phyloP scores from a whole-genome alignment of 2,113 vertebrate genomes.

The Desmodus rotundus region DNA sequence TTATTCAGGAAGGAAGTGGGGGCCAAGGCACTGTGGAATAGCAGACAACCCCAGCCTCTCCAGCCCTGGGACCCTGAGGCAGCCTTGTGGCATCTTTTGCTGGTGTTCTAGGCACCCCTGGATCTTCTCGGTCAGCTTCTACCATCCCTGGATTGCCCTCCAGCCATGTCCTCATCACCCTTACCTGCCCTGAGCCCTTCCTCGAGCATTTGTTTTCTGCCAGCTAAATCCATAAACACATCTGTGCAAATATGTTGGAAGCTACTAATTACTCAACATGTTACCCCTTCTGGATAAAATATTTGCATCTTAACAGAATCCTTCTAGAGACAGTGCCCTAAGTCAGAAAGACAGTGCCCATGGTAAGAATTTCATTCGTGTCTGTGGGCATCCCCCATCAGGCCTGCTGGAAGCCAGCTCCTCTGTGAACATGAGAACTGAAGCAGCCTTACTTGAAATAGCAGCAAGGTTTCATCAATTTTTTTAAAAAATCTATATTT shows the following conservation, averaged over 20 bases:
- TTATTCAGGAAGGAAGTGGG: background rate
- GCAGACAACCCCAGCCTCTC: background rate
- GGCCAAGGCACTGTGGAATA: too few species aligned
- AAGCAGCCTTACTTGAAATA: conserved; percentile 44
- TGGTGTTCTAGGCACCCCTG: background rate
- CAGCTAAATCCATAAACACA: background rate
- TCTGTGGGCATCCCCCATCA: background rate
- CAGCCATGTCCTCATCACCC: background rate
- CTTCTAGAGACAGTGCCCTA: background rate
- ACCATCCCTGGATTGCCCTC: background rate
- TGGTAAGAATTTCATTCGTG: background rate
- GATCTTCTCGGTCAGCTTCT: background rate
- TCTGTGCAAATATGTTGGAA: background rate
- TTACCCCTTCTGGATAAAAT: conserved; percentile 11
- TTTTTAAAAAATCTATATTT: conserved; percentile 63
- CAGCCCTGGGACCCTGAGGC: too few species aligned
- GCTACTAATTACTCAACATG: background rate
- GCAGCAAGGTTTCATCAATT: conserved; percentile 67
- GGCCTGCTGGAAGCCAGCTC: background rate
- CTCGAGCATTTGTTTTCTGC: background rate
- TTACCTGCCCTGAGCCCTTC: background rate
- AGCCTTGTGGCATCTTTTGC: background rate
- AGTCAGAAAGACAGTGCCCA: background rate
- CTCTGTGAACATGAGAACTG: background rate
- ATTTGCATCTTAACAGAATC: conserved; percentile 40